Base-by-base conservation (phyloP, 2,113 vertebrate species). In the Mugil cephalus region DNA sequence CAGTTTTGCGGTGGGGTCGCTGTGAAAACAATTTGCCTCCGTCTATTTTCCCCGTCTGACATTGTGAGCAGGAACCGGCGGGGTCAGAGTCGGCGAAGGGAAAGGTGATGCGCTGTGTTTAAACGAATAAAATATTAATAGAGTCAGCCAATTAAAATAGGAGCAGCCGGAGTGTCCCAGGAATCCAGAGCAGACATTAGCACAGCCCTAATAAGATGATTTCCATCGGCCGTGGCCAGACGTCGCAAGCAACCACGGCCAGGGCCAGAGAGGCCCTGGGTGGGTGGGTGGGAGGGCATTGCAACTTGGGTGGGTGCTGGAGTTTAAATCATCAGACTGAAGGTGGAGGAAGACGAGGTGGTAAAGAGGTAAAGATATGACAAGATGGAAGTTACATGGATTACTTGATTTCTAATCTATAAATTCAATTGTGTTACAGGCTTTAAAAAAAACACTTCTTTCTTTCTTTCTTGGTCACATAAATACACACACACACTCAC, bases 101-200 rank as follows among this genome's bases (percentile, higher is more conserved):
- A 86, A 82, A 89, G 84, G 90, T 88, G 83, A 82, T 60, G 70
- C 48, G 70, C 67, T 58, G 74, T 81, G 77, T 87, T 91, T 82
- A 82, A 89, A 85, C 21, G 40, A 77, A 88, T 90, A 11, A 86
- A 90, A 90, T 89, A 90, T 92, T 88, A 79, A 92, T 87, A 79
- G 58, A 64, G 53, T 66, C 71, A 79, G 77, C 84, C 89, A 90
- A 91, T 92, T 91, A 91, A 91, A 89, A 79, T 47, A 40, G 61
- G 69, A 66, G 63, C 80, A 75, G 78, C 46, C 6, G 5, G 62
- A 71, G 84, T 88, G 84, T 87, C 88, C 74, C 69, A 77, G 63
- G 84, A 86, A 87, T 90, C 76, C 72, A 63, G 75, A 82, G 66
- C 30, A 88, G 82, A 84, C 80, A 76, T 89, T 83, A 88, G 79